Conservation (phyloP, 2,113 vertebrate species). For the Takifugu bimaculatus region DNA sequence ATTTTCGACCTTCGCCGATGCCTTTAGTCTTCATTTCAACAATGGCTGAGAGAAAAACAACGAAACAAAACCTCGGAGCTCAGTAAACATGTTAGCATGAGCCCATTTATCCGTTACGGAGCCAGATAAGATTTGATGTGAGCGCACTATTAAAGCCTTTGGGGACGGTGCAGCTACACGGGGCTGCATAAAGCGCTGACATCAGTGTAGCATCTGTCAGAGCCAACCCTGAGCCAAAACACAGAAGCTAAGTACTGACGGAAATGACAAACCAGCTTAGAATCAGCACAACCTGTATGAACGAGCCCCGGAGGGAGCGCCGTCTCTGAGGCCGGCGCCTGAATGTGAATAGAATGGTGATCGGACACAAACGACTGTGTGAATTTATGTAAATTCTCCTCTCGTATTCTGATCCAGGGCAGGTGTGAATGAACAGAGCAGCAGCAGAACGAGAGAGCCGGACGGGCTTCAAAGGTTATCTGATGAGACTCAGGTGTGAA, state of each 20-base stretch:
- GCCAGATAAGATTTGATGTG: conserved; percentile 36
- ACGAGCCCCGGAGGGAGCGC: conserved; percentile 22
- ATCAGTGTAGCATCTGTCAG: conserved; percentile 41
- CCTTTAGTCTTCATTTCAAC: conserved; percentile 1
- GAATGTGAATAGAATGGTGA: background rate
- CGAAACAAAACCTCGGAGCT: conserved; percentile 5
- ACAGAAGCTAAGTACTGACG: conserved; percentile 36
- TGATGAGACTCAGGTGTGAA: conserved; percentile 20
- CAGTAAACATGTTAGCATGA: conserved; percentile 22
- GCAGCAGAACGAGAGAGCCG: conserved; percentile 8
- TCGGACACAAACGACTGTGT: conserved; percentile 4
- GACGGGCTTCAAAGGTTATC: conserved; percentile 3
- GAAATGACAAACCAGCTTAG: conserved; percentile 34
- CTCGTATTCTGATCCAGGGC: conserved; percentile 33
- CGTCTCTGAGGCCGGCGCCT: conserved; percentile 10
- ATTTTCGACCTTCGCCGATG: conserved; percentile 52
- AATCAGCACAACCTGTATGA: conserved; percentile 22
- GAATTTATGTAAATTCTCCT: background rate
- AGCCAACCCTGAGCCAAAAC: conserved; percentile 34
- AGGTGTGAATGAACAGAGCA: conserved; percentile 16
- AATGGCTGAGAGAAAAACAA: no score
- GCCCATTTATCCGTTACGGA: conserved; percentile 20
- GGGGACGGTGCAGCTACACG: conserved; percentile 37
- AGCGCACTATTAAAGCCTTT: conserved; percentile 34
- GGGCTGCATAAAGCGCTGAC: conserved; percentile 46